Conservation (phyloP, 2,797 vertebrate genomes). For the Sebastiscus albofasciatus region DNA sequence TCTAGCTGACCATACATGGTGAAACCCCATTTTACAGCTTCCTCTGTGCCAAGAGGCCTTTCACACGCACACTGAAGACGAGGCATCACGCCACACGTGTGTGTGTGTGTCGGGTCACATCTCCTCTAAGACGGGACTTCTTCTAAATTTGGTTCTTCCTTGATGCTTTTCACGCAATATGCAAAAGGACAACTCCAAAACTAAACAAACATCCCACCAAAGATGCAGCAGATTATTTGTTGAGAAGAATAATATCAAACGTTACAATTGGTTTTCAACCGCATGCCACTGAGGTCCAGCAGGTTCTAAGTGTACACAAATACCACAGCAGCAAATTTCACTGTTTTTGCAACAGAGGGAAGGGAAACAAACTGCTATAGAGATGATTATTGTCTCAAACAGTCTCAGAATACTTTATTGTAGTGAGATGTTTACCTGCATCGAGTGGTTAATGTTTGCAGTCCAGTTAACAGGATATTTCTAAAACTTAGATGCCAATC, state of each 20-base stretch:
- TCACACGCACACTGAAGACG: neutral
- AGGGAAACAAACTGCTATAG: neutral
- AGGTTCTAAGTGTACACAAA: neutral
- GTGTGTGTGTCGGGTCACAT: neutral
- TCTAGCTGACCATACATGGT: conserved; percentile 66
- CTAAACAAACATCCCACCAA: neutral
- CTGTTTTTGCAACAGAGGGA: neutral
- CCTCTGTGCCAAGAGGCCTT: conserved; percentile 35
- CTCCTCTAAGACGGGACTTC: neutral
- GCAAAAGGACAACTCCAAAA: neutral
- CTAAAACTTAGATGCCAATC: no score
- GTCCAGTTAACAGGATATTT: no score
- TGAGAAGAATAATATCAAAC: neutral
- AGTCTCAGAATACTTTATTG: no score
- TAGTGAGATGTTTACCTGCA: no score
- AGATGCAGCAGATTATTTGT: neutral
- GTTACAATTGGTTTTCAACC: neutral
- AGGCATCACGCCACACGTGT: conserved; percentile 3
- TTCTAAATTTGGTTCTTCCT: conserved; percentile 19
- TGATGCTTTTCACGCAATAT: neutral
- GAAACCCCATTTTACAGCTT: conserved; percentile 43
- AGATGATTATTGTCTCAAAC: neutral
- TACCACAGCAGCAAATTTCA: neutral
- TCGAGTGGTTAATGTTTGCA: no score
- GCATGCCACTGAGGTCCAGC: neutral